Evolutionary conservation across 2,888 invertebrate genomes (phyloP).

Genomic region (Chloroclysta siterata): DNA sequence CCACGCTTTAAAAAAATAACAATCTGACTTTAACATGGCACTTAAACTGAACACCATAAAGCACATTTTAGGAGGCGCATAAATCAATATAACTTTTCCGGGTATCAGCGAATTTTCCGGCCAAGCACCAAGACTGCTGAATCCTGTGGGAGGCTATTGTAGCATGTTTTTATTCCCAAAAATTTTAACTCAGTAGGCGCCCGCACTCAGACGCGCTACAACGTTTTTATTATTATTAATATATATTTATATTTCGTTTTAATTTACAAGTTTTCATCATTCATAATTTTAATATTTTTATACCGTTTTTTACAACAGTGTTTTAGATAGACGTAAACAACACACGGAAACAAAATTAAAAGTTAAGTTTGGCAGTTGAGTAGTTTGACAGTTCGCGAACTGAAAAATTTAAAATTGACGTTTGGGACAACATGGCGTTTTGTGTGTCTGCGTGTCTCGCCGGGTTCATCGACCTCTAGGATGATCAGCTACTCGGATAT

Average conservation of each 20-base stretch:
- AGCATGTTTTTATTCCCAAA: slow-evolving; percentile 86
- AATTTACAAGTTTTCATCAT: slow-evolving; percentile 83
- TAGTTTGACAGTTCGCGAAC: slow-evolving; percentile 67
- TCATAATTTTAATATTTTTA: slow-evolving; percentile 85
- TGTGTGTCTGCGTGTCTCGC: slow-evolving; percentile 71
- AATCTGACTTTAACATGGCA: background rate
- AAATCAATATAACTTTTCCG: slow-evolving; percentile 42
- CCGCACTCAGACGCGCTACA: slow-evolving; percentile 82
- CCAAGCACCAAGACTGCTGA: slow-evolving; percentile 71
- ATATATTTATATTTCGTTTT: slow-evolving; percentile 86
- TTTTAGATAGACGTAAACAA: slow-evolving; percentile 81
- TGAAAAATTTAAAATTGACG: slow-evolving; percentile 56
- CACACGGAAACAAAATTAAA: slow-evolving; percentile 43
- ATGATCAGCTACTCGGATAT: slow-evolving; percentile 81
- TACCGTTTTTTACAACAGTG: slow-evolving; percentile 84
- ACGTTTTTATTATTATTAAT: slow-evolving; percentile 85
- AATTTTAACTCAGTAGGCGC: slow-evolving; percentile 86
- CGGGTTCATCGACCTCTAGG: slow-evolving; percentile 77
- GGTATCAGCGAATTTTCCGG: slow-evolving; percentile 48
- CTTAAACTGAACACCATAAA: slow-evolving; percentile 37
- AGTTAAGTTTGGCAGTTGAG: slow-evolving; percentile 44
- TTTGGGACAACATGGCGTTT: slow-evolving; percentile 75
- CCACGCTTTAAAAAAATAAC: background rate
- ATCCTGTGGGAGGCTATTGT: slow-evolving; percentile 79
- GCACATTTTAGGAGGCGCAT: slow-evolving; percentile 45